Conservation (phyloP, 2,113 vertebrate genomes). For the Gadus chalcogrammus region DNA sequence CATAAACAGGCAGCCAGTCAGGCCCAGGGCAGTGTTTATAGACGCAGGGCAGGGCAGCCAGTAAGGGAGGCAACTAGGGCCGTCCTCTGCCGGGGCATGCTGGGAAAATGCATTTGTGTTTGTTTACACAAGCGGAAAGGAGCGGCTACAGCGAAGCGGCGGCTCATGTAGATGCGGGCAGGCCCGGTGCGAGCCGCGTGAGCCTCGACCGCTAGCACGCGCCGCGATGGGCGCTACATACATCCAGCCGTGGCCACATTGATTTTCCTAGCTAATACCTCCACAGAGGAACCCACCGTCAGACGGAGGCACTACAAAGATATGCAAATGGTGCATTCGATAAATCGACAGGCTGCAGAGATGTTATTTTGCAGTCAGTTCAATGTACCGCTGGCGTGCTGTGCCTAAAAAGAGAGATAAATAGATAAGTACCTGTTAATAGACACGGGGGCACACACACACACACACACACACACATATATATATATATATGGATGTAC, state of each 20-base stretch:
- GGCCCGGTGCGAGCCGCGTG: conserved; percentile 45
- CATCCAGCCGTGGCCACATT: conserved; percentile 68
- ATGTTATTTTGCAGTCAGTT: conserved; percentile 74
- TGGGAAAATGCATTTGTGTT: conserved; percentile 50
- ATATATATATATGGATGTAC: conserved; percentile 34
- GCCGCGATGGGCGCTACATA: conserved; percentile 61
- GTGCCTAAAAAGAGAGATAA: conserved; percentile 71
- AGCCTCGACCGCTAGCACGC: conserved; percentile 56
- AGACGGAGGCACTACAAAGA: conserved; percentile 78
- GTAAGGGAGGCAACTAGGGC: conserved; percentile 40
- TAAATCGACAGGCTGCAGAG: conserved; percentile 68
- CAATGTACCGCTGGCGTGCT: conserved; percentile 65
- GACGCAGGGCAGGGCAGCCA: conserved; percentile 45
- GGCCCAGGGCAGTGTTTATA: conserved; percentile 41
- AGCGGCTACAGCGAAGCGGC: conserved; percentile 43
- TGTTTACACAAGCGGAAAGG: conserved; percentile 56
- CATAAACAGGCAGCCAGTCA: conserved; percentile 69
- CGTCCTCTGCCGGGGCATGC: conserved; percentile 32
- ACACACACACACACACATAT: conserved; percentile 13
- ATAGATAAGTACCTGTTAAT: conserved; percentile 77
- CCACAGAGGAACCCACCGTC: conserved; percentile 71
- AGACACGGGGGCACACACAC: conserved; percentile 51
- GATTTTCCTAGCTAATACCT: conserved; percentile 78
- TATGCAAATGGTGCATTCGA: conserved; percentile 76
- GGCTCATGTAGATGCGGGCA: conserved; percentile 52